Conservation (phyloP, 2,888 invertebrate species). For the Slavum lentiscoides region DNA sequence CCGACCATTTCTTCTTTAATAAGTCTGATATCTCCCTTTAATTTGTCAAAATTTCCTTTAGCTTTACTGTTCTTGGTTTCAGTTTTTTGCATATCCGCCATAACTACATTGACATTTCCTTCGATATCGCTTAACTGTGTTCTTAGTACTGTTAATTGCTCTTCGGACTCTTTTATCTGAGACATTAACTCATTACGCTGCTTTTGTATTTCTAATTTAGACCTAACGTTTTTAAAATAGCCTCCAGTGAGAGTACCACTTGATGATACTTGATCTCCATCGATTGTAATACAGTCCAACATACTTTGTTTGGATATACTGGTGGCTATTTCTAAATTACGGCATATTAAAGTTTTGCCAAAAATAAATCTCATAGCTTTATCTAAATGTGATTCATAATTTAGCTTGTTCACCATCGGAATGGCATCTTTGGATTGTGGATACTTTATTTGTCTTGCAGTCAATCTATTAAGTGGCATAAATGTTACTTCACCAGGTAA, state of each 20-base stretch:
- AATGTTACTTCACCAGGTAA: slow-evolving; percentile 98
- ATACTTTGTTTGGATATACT: slow-evolving; percentile 92
- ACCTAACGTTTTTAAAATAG: slow-evolving; percentile 93
- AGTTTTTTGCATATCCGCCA: slow-evolving; percentile 95
- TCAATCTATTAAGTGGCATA: slow-evolving; percentile 95
- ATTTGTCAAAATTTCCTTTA: slow-evolving; percentile 93
- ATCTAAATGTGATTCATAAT: slow-evolving; percentile 84
- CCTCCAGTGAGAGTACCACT: slow-evolving; percentile 98
- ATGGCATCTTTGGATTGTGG: slow-evolving; percentile 86
- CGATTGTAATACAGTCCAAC: slow-evolving; percentile 96
- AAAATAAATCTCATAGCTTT: slow-evolving; percentile 95
- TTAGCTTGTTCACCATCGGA: slow-evolving; percentile 94
- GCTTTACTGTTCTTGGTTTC: slow-evolving; percentile 98
- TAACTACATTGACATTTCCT: slow-evolving; percentile 80
- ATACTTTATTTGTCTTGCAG: slow-evolving; percentile 70
- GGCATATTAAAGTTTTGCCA: slow-evolving; percentile 94
- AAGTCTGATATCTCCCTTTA: slow-evolving; percentile 90
- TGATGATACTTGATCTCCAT: slow-evolving; percentile 93
- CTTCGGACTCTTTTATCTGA: slow-evolving; percentile 78
- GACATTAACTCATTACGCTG: slow-evolving; percentile 81
- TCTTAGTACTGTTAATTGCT: slow-evolving; percentile 73
- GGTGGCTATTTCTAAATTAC: slow-evolving; percentile 94
- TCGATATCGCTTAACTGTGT: slow-evolving; percentile 81
- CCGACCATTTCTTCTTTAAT: slow-evolving; percentile 93
- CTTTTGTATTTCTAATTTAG: slow-evolving; percentile 92